Evolutionary conservation across 92 coral and sea anemone genomes (phyloP).

Genomic region (Porites divaricata): DNA sequence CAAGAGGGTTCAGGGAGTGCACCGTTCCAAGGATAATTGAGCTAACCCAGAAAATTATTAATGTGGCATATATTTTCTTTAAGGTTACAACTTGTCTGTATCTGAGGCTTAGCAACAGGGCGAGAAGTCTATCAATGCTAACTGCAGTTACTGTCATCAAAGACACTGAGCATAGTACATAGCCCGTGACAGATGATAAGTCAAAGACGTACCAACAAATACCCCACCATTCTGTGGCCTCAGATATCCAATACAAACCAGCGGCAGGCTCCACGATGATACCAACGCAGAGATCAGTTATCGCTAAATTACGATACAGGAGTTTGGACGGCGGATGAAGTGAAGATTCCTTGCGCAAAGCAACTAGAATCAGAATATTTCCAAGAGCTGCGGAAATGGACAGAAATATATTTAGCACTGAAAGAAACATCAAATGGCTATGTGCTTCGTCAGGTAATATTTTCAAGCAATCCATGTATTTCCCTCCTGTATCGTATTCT

Average conservation of each 20-base stretch:
- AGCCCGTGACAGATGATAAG: neutral
- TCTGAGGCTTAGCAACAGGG: conserved; percentile 4
- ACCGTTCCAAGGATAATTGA: too few species aligned
- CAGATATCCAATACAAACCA: neutral
- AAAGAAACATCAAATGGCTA: neutral
- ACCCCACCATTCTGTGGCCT: neutral
- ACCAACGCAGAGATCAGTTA: neutral
- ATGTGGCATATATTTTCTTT: too few species aligned
- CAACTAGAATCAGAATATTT: conserved; percentile 17
- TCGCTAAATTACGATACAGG: neutral
- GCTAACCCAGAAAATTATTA: too few species aligned
- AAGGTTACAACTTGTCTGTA: conserved; percentile 22
- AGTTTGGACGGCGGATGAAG: conserved; percentile 36
- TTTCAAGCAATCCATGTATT: neutral
- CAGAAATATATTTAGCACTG: conserved; percentile 14
- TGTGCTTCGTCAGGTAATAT: neutral
- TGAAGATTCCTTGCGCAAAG: conserved; percentile 9
- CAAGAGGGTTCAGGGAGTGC: too few species aligned
- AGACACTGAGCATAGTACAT: neutral
- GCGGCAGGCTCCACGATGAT: neutral
- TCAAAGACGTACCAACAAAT: neutral
- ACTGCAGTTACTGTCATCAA: neutral
- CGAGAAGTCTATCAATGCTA: conserved; percentile 31
- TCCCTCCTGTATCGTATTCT: neutral
- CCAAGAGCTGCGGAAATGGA: conserved; percentile 25